Evolutionary conservation across 2,797 vertebrate species (phyloP).

Genomic region (Odontamblyopus lacepedii): DNA sequence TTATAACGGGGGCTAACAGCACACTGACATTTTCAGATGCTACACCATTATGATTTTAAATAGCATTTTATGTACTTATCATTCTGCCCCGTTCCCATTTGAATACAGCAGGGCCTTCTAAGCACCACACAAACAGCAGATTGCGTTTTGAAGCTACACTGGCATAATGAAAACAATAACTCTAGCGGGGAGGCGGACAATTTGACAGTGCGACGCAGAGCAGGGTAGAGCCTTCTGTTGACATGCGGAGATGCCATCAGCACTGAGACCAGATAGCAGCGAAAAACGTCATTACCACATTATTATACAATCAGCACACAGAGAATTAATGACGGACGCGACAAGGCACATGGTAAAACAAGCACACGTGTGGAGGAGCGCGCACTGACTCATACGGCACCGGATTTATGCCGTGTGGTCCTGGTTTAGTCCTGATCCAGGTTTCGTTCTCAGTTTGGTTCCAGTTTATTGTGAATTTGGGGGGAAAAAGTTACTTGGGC

Average conservation of each 20-base stretch:
- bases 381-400: too few species aligned
- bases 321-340: slow-evolving; percentile 21
- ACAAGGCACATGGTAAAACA: not conserved
- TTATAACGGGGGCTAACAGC: slow-evolving; percentile 23
- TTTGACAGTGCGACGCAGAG: slow-evolving; percentile 35
- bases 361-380: too few species aligned
- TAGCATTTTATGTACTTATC: slow-evolving; percentile 28
- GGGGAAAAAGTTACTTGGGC: too few species aligned
- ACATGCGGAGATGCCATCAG: slow-evolving; percentile 30
- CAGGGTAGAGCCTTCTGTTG: slow-evolving; percentile 40
- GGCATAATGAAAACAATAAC: slow-evolving; percentile 52
- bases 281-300: slow-evolving; percentile 37
- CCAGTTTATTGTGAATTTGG: too few species aligned
- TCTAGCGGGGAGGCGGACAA: slow-evolving; percentile 33
- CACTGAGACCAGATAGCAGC: slow-evolving; percentile 13
- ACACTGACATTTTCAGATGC: slow-evolving; percentile 26
- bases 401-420: not conserved
- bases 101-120: slow-evolving; percentile 33
- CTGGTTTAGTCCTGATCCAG: not conserved
- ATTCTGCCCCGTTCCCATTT: slow-evolving; percentile 42
- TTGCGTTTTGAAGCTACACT: slow-evolving; percentile 33
- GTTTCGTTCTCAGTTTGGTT: not conserved
- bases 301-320: slow-evolving; percentile 39
- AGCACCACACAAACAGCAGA: slow-evolving; percentile 44
- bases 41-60: slow-evolving; percentile 36